Evolutionary conservation across 1,140 invertebrate genomes (phyloP), one percentile per base, ranked within the genome.

Genomic region (Penaeus japonicus): DNA sequence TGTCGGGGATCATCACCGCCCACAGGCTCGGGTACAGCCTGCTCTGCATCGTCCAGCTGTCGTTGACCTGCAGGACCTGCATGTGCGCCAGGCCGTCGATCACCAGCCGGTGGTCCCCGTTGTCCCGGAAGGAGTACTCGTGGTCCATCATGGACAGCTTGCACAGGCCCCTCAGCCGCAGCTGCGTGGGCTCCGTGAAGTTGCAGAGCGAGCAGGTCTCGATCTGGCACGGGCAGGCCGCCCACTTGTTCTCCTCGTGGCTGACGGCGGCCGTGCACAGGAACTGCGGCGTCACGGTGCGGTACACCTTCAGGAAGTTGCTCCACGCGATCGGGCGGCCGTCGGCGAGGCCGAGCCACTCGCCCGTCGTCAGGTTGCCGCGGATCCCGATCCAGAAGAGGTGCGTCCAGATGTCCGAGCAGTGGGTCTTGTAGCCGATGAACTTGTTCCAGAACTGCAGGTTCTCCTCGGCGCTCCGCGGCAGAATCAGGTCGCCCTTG

Each of bases 391-490:
- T 53, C 84, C 84, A 85, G 39, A 54, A 85, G 5, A 85, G 18
- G 35, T 85, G 84, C 27, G 84, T 85, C 84, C 84, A 85, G 73
- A 78, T 85, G 30, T 85, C 39, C 1, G 27, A 24, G 30, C 84
- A 85, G 35, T 54, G 24, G 17, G 75, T 54, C 30, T 55, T 39
- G 39, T 55, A 30, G 17, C 47, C 17, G n/a, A 78, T 5, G 54
- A 78, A 85, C 7, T 17, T 57, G 39, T 77, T 53, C 24, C 32
- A 54, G 2, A 77, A n/a, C 4, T 30, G 18, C 59, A 53, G 47
- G 24, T 85, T 85, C 15, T 53, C 54, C 12, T 75, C 53, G 4
- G 84, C 10, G n/a, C 57, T 54, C 54, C 57, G 32, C 4, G 84
- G 84, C 5, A 85, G 73, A 2, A 78, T 32, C 2, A 85, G 35